Evolutionary conservation across 1,140 invertebrate species (phyloP).

Genomic region (Parapsyche elsis): DNA sequence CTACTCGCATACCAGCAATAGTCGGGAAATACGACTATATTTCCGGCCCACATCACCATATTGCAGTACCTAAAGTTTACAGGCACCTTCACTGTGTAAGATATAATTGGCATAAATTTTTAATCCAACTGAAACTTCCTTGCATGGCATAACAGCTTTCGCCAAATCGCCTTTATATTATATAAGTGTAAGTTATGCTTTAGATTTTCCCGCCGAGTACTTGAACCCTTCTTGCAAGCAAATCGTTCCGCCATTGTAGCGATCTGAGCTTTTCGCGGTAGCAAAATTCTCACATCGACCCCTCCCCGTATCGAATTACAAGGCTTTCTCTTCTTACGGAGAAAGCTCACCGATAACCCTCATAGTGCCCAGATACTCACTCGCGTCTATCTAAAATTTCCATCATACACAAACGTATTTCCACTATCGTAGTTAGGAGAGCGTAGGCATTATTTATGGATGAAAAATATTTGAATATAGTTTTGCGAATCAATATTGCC

Average conservation of each 20-base stretch:
- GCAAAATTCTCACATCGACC: slow-evolving; percentile 17
- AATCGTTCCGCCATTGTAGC: slow-evolving; percentile 50
- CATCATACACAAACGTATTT: background rate
- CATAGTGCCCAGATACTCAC: background rate
- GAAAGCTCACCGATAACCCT: slow-evolving; percentile 4
- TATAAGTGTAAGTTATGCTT: background rate
- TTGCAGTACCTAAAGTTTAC: no score
- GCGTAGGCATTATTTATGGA: no score
- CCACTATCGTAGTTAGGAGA: background rate
- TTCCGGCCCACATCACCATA: no score
- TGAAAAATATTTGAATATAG: no score
- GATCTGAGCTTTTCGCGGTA: slow-evolving; percentile 42
- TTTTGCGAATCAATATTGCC: no score
- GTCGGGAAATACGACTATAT: no score
- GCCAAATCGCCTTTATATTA: no score
- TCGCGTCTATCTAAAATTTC: slow-evolving; percentile 22
- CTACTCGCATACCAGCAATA: no score
- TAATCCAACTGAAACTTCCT: no score
- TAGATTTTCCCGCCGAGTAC: background rate
- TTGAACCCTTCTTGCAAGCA: slow-evolving; percentile 38
- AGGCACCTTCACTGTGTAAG: no score
- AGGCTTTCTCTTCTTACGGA: slow-evolving; percentile 38
- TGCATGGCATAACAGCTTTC: no score
- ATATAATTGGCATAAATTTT: no score
- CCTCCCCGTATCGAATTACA: slow-evolving; percentile 33